Evolutionary conservation across 2,113 vertebrate species (phyloP).

Genomic region (Sterna hirundo): DNA sequence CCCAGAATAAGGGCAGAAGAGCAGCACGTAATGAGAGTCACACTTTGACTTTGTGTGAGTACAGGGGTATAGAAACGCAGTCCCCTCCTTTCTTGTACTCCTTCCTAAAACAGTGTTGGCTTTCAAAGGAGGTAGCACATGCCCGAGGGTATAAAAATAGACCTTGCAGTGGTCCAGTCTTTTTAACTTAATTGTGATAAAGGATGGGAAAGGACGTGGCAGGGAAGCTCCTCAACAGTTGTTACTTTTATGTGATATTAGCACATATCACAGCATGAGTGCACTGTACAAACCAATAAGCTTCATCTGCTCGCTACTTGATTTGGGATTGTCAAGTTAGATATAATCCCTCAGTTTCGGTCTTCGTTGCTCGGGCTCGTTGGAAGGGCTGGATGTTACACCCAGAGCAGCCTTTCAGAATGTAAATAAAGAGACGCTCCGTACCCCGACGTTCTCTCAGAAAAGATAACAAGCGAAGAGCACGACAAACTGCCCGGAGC

Average conservation of each 20-base stretch:
- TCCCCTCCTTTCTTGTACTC: background rate
- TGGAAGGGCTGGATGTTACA: background rate
- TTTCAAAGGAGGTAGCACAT: background rate
- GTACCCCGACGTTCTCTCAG: background rate
- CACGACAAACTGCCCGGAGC: fast-evolving
- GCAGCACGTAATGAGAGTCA: background rate
- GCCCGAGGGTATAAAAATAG: background rate
- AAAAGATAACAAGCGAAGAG: background rate
- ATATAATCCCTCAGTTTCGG: background rate
- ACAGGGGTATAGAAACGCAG: background rate
- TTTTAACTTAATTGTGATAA: constrained; percentile 26
- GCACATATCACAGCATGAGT: constrained; percentile 2
- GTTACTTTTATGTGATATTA: background rate
- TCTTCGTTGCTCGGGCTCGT: fast-evolving
- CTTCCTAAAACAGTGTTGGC: background rate
- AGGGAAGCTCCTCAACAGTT: constrained; percentile 20
- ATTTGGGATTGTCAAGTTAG: background rate
- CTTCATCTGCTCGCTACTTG: background rate
- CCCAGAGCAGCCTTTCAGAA: background rate
- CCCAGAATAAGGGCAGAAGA: background rate
- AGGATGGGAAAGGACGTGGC: constrained; percentile 1
- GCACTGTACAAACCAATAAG: background rate
- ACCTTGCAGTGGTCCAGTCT: background rate
- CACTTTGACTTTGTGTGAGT: background rate
- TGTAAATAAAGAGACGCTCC: background rate